Evolutionary conservation across 2,888 invertebrate species (phyloP), one percentile per base, ranked within the genome.

Genomic region (Noctua fimbriata): DNA sequence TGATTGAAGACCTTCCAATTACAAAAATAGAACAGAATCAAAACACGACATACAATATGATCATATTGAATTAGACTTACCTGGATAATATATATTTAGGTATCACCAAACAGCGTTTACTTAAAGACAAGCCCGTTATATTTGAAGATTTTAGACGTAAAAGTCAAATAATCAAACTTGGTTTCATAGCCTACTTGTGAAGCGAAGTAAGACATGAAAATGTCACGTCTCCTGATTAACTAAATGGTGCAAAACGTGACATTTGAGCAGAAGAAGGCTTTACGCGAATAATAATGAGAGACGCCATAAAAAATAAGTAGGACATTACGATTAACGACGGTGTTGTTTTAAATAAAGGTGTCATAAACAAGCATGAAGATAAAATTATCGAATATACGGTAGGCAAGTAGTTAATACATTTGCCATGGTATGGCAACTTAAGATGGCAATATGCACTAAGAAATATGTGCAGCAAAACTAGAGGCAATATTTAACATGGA

Each of bases 211-310:
- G 80, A 80, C 80, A 67, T 79, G 73, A 81, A 89, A 90, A 89
- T 89, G 88, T 91, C 89, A 91, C 88, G 91, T 91, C 89, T 80
- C 81, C 82, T 81, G 86, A 84, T 86, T 76, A 82, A 69, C 58
- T 58, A 84, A 89, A 86, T 84, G 77, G 77, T 72, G 81, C 83
- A 78, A 83, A 87, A 90, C 92, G 89, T 90, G 92, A 89, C 89
- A 90, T 91, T 90, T 86, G 70, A 84, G 79, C 74, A 79, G 77
- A 77, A 78, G 36, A 36, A 5, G 47, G 71, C 66, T 84, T 86
- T 79, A 82, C 78, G 87, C 69, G 73, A 82, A 79, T 65, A 81
- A 82, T 75, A 28, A 69, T 28, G 36, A 76, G 55, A 69, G 79
- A 78, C 78, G 70, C 69, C 72, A 69, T 86, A 69, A 78, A 84